Evolutionary conservation across 2,888 invertebrate species (phyloP), one percentile per base, ranked within the genome.

Genomic region (Parnassius mnemosyne): DNA sequence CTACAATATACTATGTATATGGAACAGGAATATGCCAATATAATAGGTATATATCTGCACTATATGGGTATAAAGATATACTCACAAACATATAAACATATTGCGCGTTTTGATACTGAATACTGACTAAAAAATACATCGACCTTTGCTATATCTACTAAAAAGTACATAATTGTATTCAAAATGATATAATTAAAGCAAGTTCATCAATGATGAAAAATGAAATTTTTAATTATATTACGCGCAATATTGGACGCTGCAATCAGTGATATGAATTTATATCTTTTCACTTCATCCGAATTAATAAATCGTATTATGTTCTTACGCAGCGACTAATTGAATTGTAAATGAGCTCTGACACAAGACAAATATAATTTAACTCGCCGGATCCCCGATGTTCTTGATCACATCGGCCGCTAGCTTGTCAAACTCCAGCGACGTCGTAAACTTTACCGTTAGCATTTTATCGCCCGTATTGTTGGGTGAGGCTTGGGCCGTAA

Each of bases 401-500:
- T 66, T 58, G 64, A 68, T 60, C 61, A 71, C 73, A 70, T 73
- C 74, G 77, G 73, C 76, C 68, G 70, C 71, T 75, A 68, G 70
- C 71, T 74, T 78, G 83, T 82, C 84, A 83, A 80, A 83, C 56
- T 52, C 52, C 68, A 77, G 67, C 74, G 76, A 76, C 73, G 76
- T 78, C 83, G 81, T 85, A 81, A 84, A 84, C 76, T 83, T 81
- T 77, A 80, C 81, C 78, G 80, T 70, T 65, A 67, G 72, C 79
- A 78, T 83, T 34, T 85, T 84, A 85, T 80, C 76, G 78, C 73
- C 67, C 67, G 70, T 41, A 74, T 77, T 71, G 34, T 34, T 34
- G 7, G 5, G 7, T 34, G 7, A 67, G 60, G 61, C 63, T 47
- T 50, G 62, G 66, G 81, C 79, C 70, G 66, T 59, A 65, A 72